Base-by-base conservation (phyloP, 2,797 vertebrate species). In the Dallia pectoralis region DNA sequence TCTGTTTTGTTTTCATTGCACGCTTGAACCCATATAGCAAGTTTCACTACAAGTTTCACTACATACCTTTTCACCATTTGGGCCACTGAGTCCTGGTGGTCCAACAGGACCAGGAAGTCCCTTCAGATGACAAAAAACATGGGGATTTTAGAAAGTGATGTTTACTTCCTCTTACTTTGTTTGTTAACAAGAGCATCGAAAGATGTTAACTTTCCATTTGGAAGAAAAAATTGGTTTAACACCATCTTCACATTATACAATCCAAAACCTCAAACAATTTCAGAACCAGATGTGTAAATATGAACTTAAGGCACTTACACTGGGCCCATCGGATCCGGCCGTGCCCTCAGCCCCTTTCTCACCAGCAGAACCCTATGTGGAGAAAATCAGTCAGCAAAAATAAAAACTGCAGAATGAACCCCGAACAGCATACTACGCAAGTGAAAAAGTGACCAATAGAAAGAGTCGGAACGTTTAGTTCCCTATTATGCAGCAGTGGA, bases 281-380 rank as follows among this genome's bases (percentile, higher is more conserved):
- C 11, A 5, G 14, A 25, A 30, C 29, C 16, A 15, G 18, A 16
- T 27, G 49, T 56, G 69, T 27, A 29, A 22, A 32, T 47, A 44
- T 48, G 4, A 22, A n/a, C 8, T 59, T n/a, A n/a, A n/a, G n/a
- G 53, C 12, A 59, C 97, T 96, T 87, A 99, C 98, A 86, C 97
- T 92, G 15, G 93, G 92, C 4, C 98, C 98, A 1, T 99, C 98
- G 0, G 95, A 95, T 67, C 98, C 98, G 72, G 95, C 93, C 59
- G 95, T 97, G 40, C 97, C 98, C 90, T 99, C 97, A 1, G 85
- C 78, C 73, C 97, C 98, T 67, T 92, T 94, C 25, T 95, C 96
- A 77, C 98, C 98, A 6, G 91, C 11, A 0, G 94, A 91, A 0
- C 98, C 98, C 98, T 99, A 74, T 72, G 30, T 78, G 49, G 48